Base-by-base conservation (phyloP, 2,797 vertebrate genomes). In the Fistularia commersonii region DNA sequence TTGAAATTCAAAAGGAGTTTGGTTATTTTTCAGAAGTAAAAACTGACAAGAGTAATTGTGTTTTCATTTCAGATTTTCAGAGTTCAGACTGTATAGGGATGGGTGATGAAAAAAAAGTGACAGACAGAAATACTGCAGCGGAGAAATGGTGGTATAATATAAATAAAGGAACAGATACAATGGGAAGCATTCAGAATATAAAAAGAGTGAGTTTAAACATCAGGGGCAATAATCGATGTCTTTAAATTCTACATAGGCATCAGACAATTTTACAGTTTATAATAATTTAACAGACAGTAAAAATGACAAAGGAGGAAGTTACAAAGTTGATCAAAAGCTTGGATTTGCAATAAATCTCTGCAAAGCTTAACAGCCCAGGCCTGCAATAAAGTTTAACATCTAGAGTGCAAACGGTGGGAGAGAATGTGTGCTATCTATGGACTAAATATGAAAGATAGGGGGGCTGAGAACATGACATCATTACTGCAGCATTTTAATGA, bases 381-480 rank as follows among this genome's bases (percentile, higher is more conserved):
- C 55, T 61, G 42, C 13, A 47, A 51, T 48, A 72, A 46, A 61
- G 64, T 65, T 70, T 45, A 75, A 15, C 54, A 34, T 43, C 45
- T 72, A 65, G 35, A 49, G 53, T 43, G 71, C 23, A 23, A 23
- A 23, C 23, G 23, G 2, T 23, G 54, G 56, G n/a, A 63, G 65
- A 51, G 39, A 63, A 53, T 60, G 57, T 53, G 57, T 63, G 59
- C 69, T 51, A 45, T 67, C 47, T 60, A 53, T 46, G 41, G 41
- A 42, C 32, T 3, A n/a, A 55, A 54, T 69, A 35, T 68, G 57
- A 74, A 55, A 61, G 62, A 45, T 48, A 23, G 53, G 41, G 55
- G 51, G 62, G 66, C 36, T 65, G 49, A 41, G 40, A 65, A 68
- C 51, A 81, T 85, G 84, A 88, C 71, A 72, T 88, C 81, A 87